These are phyloP conservation scores for Eugnorisma glareosa DNA, from an alignment of 2,888 invertebrate species.

Conservation along the genomic window DNA sequence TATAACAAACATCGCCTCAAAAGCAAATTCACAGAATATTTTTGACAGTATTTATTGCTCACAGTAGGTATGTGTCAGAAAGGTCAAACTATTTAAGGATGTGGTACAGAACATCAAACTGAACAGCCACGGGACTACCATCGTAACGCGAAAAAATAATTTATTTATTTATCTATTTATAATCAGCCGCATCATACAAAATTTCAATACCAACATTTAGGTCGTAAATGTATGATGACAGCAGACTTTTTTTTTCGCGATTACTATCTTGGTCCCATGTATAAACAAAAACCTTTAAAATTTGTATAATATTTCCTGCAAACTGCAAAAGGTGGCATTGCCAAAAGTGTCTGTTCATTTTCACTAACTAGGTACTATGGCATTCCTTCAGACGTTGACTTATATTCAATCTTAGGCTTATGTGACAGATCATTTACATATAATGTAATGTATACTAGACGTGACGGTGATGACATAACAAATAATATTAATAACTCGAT, in stretches of 20 bases:
- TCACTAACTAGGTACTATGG: conserved; percentile 66
- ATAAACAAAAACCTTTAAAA: neutral
- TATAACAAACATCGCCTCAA: conserved; percentile 80
- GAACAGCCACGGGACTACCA: neutral
- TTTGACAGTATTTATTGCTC: conserved; percentile 12
- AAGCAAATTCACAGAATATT: conserved; percentile 25
- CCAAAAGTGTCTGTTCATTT: conserved; percentile 19
- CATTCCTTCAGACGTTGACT: conserved; percentile 54
- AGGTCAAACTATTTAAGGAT: neutral
- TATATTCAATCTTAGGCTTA: conserved; percentile 61
- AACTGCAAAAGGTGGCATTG: conserved; percentile 9
- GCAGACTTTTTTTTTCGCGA: neutral
- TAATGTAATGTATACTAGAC: conserved; percentile 45
- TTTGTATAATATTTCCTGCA: conserved; percentile 19
- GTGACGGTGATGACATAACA: conserved; percentile 50
- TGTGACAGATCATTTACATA: conserved; percentile 55
- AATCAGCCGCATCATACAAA: neutral
- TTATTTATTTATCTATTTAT: too few relatives aligned
- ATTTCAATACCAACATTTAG: neutral
- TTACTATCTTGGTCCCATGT: neutral
- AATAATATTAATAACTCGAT: conserved; percentile 20
- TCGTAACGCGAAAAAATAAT: neutral
- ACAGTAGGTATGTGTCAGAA: neutral
- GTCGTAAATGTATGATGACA: neutral
- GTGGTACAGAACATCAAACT: neutral